Percentiles rank a stretch among this genome's conserved stretches.
phyloP scores from a whole-genome alignment of 2,888 invertebrate species.

The Rotaria sp. region DNA sequence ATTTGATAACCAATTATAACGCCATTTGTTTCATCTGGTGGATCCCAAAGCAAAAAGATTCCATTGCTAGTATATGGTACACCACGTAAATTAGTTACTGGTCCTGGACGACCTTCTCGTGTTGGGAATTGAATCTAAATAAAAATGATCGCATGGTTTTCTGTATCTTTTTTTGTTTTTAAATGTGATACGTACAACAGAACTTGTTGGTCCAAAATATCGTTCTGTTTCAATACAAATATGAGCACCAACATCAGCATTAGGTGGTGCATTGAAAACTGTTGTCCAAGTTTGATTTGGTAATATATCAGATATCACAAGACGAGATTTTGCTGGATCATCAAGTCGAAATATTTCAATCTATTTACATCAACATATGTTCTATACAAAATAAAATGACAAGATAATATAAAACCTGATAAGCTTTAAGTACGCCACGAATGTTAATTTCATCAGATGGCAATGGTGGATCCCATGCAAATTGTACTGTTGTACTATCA shows the following conservation, averaged over 20 bases:
- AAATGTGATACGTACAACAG: slow-evolving; percentile 20
- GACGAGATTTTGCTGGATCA: background rate
- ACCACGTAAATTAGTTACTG: slow-evolving; percentile 36
- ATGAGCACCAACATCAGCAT: background rate
- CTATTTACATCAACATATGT: background rate
- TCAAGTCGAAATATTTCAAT: slow-evolving; percentile 20
- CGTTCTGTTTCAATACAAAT: slow-evolving; percentile 31
- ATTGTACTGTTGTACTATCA: slow-evolving; percentile 34
- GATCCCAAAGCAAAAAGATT: slow-evolving; percentile 37
- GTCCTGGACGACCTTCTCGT: slow-evolving; percentile 37
- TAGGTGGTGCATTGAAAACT: slow-evolving; percentile 13
- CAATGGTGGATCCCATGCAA: slow-evolving; percentile 38
- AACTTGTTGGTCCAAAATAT: slow-evolving; percentile 28
- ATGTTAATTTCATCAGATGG: background rate
- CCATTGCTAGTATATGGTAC: slow-evolving; percentile 35
- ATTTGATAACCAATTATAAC: slow-evolving; percentile 39
- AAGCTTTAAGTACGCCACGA: background rate
- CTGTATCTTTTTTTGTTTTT: too few relatives aligned
- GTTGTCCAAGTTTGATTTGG: background rate
- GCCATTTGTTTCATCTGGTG: slow-evolving; percentile 40
- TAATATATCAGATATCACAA: background rate
- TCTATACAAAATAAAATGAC: background rate
- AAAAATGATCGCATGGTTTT: background rate
- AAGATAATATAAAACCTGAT: background rate
- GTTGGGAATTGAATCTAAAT: slow-evolving; percentile 35